A percentile compares a stretch with the other conserved stretches of the same genome.
Evolutionary conservation across 1,140 invertebrate genomes (phyloP).

Genomic region (Antheraea pernyi): DNA sequence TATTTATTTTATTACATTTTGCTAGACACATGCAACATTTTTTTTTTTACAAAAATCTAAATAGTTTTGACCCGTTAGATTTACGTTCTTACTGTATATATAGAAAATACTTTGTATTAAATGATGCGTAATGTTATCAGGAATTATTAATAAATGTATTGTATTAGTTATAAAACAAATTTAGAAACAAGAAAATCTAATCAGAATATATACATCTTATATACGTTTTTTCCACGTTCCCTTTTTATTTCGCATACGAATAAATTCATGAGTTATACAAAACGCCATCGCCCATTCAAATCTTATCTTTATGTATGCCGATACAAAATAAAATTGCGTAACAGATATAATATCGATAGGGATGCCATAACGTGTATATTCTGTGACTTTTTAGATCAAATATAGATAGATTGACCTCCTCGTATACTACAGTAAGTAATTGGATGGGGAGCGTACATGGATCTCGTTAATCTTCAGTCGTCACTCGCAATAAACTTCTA

Average conservation of each 20-base stretch:
- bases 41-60: too few relatives aligned
- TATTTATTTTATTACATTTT: too few relatives aligned
- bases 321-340: slow-evolving; percentile 52
- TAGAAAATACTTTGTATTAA: too few relatives aligned
- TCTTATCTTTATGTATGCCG: slow-evolving; percentile 40
- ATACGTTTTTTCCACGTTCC: too few relatives aligned
- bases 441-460: slow-evolving; percentile 47
- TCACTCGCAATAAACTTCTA: slow-evolving; percentile 68
- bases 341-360: slow-evolving; percentile 30
- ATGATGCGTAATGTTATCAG: too few relatives aligned
- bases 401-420: slow-evolving; percentile 56
- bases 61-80: too few relatives aligned
- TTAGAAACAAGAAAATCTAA: too few relatives aligned
- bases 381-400: slow-evolving; percentile 60
- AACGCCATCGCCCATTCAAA: background rate
- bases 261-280: background rate
- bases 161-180: too few relatives aligned
- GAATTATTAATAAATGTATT: too few relatives aligned
- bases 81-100: too few relatives aligned
- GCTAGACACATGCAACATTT: too few relatives aligned
- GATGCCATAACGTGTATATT: slow-evolving; percentile 31
- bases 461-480: slow-evolving; percentile 50
- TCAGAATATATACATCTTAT: too few relatives aligned
- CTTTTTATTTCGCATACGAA: background rate
- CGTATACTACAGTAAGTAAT: slow-evolving; percentile 54